Evolutionary conservation across 2,113 vertebrate genomes (phyloP), one percentile per base, ranked within the genome.

Genomic region (Nothocercus julius): DNA sequence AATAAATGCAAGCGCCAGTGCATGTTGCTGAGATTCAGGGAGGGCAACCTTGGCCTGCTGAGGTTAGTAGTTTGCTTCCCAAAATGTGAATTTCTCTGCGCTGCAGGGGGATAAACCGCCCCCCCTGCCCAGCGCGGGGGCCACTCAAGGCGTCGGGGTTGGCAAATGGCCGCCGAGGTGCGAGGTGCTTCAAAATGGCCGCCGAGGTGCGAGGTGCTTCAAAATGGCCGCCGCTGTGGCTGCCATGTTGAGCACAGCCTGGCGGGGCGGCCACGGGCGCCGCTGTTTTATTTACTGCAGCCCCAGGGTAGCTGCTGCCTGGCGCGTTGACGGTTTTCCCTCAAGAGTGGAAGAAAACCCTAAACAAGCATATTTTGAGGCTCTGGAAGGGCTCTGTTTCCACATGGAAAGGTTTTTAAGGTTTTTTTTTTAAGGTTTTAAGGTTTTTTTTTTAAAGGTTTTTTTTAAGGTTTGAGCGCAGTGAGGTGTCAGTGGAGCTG

Each of bases 91-190:
- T 63, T 86, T 81, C 79, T 90, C 83, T 62, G 67, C 45, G 61
- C 64, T 5, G n/a, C 13, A 12, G 16, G 16, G 42, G 42, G 44
- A 36, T 15, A 27, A 27, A 28, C 28, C 18, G 17, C 47, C 17
- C 34, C 34, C 18, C 51, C 34, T 28, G 8, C 54, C 28, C 27
- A 30, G 27, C 25, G 7, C 53, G 25, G 53, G 11, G 53, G 27
- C 25, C 7, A 7, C 53, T 16, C 51, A 53, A 27, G 9, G 45
- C 19, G 14, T 9, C 7, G 19, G 45, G 3, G 28, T 4, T n/a
- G 30, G 25, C 19, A 42, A 53, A 7, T 45, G 18, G 63, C 49
- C 0, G 0, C 0, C 7, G 0, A 1, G 2, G 25, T 0, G 0
- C 16, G 51, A 49, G 45, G 70, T 56, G 38, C 54, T 30, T 44